Evolutionary conservation across 2,113 vertebrate genomes (phyloP).

Genomic region (Pterocles gutturalis): DNA sequence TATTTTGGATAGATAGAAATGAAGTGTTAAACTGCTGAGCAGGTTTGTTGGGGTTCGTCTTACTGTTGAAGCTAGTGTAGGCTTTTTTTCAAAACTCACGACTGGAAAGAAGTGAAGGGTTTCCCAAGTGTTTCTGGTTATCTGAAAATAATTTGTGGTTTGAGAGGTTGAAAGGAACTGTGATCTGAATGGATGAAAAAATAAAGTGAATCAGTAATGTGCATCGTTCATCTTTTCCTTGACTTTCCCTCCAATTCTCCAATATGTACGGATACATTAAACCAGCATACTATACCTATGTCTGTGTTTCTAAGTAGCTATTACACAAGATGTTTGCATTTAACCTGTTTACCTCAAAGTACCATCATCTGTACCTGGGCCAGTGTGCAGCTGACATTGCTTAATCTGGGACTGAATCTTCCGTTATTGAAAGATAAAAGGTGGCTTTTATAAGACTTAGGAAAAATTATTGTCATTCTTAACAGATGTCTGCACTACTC

Average conservation of each 20-base stretch:
- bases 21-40: background rate
- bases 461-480: background rate
- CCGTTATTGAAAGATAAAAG: background rate
- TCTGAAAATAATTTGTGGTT: background rate
- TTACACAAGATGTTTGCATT: background rate
- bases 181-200: background rate
- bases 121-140: background rate
- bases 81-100: background rate
- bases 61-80: fast-evolving
- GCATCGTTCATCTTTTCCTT: background rate
- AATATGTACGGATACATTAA: background rate
- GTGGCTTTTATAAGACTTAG: background rate
- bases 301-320: background rate
- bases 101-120: background rate
- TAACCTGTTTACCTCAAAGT: background rate
- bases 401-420: background rate
- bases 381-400: background rate
- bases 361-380: background rate
- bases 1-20: background rate
- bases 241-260: background rate
- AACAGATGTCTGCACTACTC: background rate
- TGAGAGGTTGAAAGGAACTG: background rate
- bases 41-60: background rate
- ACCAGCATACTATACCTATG: background rate
- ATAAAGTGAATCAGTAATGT: background rate